A percentile compares a stretch with the other conserved stretches of the same genome.
Conservation (phyloP, 2,797 vertebrate genomes). For the Myotis vivesi region DNA sequence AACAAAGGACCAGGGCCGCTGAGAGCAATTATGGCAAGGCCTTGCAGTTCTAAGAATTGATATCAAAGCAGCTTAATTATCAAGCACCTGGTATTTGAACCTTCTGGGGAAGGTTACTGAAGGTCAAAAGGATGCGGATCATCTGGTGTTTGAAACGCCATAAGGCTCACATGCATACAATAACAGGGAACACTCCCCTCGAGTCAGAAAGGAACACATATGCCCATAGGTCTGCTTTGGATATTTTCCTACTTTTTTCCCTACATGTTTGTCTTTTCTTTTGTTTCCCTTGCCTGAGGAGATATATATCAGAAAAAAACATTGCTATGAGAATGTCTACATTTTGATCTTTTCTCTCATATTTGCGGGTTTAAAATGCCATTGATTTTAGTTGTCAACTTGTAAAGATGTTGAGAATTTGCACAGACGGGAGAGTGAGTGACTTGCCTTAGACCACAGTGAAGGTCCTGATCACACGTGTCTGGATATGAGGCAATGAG, state of each 20-base stretch:
- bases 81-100: constrained; percentile 40
- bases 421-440: not conserved
- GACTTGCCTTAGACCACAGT: not conserved
- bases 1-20: not conserved
- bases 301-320: not conserved
- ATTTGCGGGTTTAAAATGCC: not conserved
- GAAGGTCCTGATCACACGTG: not conserved
- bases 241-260: not conserved
- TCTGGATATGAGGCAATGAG: not conserved
- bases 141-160: constrained; percentile 10
- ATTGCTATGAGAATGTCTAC: not conserved
- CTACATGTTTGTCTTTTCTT: not conserved
- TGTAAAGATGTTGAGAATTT: constrained; percentile 37
- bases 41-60: constrained; percentile 39
- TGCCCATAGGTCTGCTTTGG: constrained; percentile 21
- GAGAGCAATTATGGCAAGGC: not conserved
- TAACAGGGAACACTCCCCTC: not conserved
- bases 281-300: not conserved
- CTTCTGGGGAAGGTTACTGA: constrained; percentile 40
- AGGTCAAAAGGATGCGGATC: constrained; percentile 42
- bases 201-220: not conserved
- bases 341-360: constrained; percentile 17
- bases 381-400: not conserved
- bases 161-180: not conserved
- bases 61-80: constrained; percentile 37